Conservation (phyloP, 2,888 invertebrate genomes). For the Lasius platythorax region DNA sequence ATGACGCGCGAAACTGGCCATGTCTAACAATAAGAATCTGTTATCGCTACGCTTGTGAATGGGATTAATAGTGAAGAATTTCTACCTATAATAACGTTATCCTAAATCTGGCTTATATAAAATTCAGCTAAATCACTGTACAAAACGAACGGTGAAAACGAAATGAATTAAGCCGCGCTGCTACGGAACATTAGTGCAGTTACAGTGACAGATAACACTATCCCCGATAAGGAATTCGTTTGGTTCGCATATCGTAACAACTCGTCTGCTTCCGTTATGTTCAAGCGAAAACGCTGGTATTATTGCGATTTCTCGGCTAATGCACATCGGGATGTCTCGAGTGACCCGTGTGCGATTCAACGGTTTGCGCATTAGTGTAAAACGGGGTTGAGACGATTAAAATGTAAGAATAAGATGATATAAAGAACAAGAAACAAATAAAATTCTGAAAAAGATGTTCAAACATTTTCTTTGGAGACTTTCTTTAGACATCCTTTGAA, state of each 20-base stretch:
- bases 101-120: constrained; percentile 51
- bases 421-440: background rate
- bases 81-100: constrained; percentile 65
- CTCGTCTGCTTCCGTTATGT: background rate
- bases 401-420: background rate
- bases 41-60: constrained; percentile 46
- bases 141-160: constrained; percentile 63
- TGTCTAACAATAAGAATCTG: constrained; percentile 25
- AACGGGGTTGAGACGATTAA: constrained; percentile 7
- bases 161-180: constrained; percentile 32
- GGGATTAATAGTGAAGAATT: constrained; percentile 48
- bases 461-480: background rate
- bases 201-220: constrained; percentile 55
- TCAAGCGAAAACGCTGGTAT: constrained; percentile 5
- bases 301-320: constrained; percentile 21
- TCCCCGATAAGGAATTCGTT: background rate
- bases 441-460: background rate
- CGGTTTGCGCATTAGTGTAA: constrained; percentile 6
- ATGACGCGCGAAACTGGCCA: constrained; percentile 51
- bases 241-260: constrained; percentile 10
- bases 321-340: background rate
- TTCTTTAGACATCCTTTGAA: background rate
- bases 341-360: constrained; percentile 23
- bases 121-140: constrained; percentile 73
- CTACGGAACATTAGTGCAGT: constrained; percentile 44